A percentile compares a stretch with the other conserved stretches of the same genome.
Evolutionary conservation across 2,888 invertebrate species (phyloP).

Genomic region (Microdon myrmicae): DNA sequence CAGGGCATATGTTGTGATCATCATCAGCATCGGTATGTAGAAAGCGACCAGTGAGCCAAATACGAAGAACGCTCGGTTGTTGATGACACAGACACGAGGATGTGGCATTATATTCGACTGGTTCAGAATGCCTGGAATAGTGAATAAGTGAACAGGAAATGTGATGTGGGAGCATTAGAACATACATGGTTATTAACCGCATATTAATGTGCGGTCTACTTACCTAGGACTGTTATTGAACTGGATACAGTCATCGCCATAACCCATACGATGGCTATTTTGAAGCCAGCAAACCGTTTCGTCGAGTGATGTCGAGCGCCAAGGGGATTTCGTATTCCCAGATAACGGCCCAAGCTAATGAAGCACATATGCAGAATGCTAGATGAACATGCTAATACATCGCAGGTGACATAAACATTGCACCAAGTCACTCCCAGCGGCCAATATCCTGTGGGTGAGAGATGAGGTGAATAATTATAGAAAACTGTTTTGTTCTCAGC

Average conservation of each 20-base stretch:
- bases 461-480: too few relatives aligned
- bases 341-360: conserved; percentile 85
- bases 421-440: conserved; percentile 92
- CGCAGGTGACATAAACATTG: conserved; percentile 94
- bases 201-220: conserved; percentile 63
- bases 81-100: conserved; percentile 80
- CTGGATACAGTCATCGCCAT: conserved; percentile 89
- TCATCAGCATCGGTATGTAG: conserved; percentile 94
- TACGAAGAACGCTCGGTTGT: conserved; percentile 86
- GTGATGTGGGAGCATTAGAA: conserved; percentile 1
- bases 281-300: conserved; percentile 82
- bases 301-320: conserved; percentile 86
- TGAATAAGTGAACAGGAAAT: conserved; percentile 1
- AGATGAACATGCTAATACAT: conserved; percentile 93
- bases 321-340: conserved; percentile 89
- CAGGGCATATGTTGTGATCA: conserved; percentile 91
- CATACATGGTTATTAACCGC: too few relatives aligned
- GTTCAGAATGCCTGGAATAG: conserved; percentile 76
- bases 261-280: conserved; percentile 92
- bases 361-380: conserved; percentile 96
- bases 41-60: conserved; percentile 94
- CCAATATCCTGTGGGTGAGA: conserved; percentile 82
- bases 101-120: conserved; percentile 83
- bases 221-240: conserved; percentile 85
- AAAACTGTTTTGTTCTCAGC: too few relatives aligned